Conservation (phyloP, 2,888 invertebrate genomes). For the Conus canariensis region DNA sequence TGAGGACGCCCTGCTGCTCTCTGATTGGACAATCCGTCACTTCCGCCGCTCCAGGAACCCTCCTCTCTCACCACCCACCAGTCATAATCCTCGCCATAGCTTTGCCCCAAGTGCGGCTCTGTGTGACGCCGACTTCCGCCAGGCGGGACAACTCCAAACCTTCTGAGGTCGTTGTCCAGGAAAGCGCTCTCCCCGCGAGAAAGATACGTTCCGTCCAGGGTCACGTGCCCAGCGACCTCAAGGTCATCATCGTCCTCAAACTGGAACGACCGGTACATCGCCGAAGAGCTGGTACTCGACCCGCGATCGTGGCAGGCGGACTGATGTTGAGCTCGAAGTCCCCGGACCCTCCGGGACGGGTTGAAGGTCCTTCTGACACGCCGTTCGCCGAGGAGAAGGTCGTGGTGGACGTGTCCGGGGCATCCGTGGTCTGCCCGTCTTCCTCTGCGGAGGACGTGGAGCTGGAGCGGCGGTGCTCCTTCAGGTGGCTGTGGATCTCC, state of each 20-base stretch:
- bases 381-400: neutral
- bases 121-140: neutral
- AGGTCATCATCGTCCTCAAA: conserved; percentile 15
- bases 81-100: neutral
- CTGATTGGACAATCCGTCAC: neutral
- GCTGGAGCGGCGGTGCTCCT: neutral
- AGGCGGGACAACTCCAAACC: conserved; percentile 23
- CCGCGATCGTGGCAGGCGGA: neutral
- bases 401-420: neutral
- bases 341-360: neutral
- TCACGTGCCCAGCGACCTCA: neutral
- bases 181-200: conserved; percentile 23
- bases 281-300: neutral
- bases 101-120: neutral
- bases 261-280: neutral
- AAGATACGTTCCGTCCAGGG: conserved; percentile 24
- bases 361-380: neutral
- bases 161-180: conserved; percentile 31
- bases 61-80: conserved; percentile 2
- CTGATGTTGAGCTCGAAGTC: neutral
- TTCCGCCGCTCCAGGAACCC: neutral
- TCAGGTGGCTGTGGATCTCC: conserved; percentile 38
- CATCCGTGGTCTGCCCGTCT: neutral
- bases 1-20: neutral
- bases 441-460: neutral